These are phyloP conservation scores for Phylloscopus whistleri DNA, from an alignment of 2,113 vertebrate genomes.

Conservation along the genomic window DNA sequence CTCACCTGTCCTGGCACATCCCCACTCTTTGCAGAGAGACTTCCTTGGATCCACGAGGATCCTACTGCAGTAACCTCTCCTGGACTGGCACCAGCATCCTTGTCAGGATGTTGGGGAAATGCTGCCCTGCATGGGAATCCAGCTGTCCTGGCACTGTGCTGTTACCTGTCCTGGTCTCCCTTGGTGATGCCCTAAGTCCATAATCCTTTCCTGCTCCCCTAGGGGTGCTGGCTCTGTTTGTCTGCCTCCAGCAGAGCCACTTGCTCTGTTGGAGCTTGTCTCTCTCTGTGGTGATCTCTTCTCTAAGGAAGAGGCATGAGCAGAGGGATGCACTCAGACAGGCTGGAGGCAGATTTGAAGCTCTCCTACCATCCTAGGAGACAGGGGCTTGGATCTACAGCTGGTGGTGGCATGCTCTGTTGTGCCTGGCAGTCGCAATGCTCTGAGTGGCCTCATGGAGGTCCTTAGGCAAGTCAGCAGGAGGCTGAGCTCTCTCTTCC, in stretches of 20 bases:
- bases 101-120: background rate
- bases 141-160: background rate
- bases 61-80: background rate
- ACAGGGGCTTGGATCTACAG: background rate
- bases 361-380: background rate
- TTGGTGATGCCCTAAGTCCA: background rate
- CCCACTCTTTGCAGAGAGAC: background rate
- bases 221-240: rapidly evolving
- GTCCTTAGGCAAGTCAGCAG: background rate
- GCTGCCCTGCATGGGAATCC: background rate
- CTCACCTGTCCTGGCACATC: background rate
- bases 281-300: background rate
- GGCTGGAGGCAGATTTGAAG: background rate
- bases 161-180: background rate
- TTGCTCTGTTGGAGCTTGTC: background rate
- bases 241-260: background rate
- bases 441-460: background rate
- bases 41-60: background rate
- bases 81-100: background rate
- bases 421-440: background rate
- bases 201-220: background rate
- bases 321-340: background rate
- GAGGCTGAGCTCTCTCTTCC: background rate
- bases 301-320: background rate
- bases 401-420: background rate